Percentiles rank a stretch among this genome's conserved stretches.
These are phyloP conservation scores for Pseudomyrmex dendroicus DNA, from an alignment of 1,140 invertebrate species.

Conservation along the genomic window DNA sequence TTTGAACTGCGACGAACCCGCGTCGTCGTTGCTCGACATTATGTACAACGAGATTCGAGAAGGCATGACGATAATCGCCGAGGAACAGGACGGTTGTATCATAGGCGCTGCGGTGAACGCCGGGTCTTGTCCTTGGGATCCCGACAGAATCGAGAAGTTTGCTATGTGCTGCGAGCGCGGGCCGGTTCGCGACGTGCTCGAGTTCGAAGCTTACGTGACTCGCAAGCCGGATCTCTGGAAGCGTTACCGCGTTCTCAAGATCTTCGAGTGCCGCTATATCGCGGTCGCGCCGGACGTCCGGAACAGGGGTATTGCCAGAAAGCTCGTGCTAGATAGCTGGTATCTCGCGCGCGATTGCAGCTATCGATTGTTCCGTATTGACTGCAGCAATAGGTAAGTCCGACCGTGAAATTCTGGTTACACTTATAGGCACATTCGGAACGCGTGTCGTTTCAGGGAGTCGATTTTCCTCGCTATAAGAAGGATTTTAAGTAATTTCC, in stretches of 20 bases:
- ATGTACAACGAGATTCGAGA: conserved; percentile 77
- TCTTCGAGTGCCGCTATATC: conserved; percentile 83
- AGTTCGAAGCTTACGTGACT: conserved; percentile 81
- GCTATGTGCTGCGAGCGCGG: conserved; percentile 73
- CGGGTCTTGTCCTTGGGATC: conserved; percentile 74
- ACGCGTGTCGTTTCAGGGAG: conserved; percentile 18
- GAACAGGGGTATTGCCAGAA: conserved; percentile 77
- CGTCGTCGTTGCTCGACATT: conserved; percentile 59
- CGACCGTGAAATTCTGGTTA: conserved; percentile 42
- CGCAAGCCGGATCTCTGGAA: conserved; percentile 79
- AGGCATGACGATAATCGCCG: conserved; percentile 81
- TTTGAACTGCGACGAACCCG: conserved; percentile 54
- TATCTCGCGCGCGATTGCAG: conserved; percentile 80
- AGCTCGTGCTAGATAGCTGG: conserved; percentile 81
- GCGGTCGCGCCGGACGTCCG: conserved; percentile 79
- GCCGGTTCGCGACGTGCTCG: conserved; percentile 75
- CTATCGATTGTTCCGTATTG: conserved; percentile 80
- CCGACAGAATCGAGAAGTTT: conserved; percentile 73
- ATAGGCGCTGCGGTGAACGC: conserved; percentile 82
- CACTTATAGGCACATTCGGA: neutral
- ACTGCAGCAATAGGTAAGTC: conserved; percentile 81
- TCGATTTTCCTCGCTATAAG: neutral
- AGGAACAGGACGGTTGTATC: conserved; percentile 79
- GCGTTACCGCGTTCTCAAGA: conserved; percentile 75
- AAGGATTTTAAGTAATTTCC: conserved; percentile 32